Percentiles rank a stretch among this genome's conserved stretches.
Evolutionary conservation across 2,113 vertebrate species (phyloP).

Genomic region (Poicephalus meyeri): DNA sequence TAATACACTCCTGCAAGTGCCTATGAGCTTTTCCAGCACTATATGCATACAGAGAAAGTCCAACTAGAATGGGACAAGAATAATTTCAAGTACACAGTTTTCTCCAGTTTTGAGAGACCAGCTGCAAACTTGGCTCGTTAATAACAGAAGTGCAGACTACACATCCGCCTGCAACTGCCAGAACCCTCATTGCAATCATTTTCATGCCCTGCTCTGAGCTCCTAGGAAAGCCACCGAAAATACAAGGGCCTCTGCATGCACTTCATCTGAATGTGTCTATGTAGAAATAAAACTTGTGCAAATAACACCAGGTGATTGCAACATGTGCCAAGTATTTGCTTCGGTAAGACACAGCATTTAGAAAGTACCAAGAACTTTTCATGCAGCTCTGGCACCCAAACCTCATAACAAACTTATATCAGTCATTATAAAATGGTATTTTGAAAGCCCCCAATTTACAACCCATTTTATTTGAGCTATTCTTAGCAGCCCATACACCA

Average conservation of each 20-base stretch:
- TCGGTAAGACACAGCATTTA: background rate
- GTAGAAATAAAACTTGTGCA: background rate
- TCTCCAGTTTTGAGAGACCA: background rate
- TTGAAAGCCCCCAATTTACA: background rate
- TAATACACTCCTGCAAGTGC: background rate
- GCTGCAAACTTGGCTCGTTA: background rate
- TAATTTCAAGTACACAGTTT: background rate
- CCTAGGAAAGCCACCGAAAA: background rate
- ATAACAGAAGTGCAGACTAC: background rate
- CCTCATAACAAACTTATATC: background rate
- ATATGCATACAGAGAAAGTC: fast-evolving
- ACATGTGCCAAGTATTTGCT: background rate
- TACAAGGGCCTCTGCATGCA: too few species aligned
- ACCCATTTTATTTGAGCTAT: background rate
- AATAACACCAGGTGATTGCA: background rate
- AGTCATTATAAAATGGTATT: background rate
- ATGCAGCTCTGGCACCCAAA: background rate
- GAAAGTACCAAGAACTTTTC: background rate
- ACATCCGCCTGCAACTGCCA: fast-evolving
- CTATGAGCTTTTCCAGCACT: background rate
- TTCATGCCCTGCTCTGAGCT: background rate
- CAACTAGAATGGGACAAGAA: background rate
- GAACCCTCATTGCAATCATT: background rate
- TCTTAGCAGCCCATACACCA: background rate
- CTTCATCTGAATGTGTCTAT: background rate